phyloP scores from a whole-genome alignment of 2,888 invertebrate species.

The Andricus curvator region DNA sequence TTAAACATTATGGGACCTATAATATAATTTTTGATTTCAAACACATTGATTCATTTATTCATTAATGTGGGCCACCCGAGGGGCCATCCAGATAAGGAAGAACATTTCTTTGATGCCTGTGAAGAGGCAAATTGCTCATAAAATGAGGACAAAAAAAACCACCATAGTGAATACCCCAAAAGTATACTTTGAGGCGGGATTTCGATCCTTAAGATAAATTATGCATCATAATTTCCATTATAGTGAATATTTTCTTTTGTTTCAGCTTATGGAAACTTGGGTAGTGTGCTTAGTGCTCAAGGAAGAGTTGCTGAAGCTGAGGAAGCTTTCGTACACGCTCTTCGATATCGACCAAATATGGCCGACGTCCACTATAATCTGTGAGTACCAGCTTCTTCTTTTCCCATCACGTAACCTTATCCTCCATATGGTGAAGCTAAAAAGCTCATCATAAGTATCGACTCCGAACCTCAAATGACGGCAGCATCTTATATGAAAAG shows the following conservation, averaged over 20 bases:
- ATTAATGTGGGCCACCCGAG: no score
- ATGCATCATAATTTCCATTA: not conserved
- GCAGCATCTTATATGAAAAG: slow-evolving; percentile 10
- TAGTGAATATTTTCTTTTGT: slow-evolving; percentile 20
- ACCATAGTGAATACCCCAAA: no score
- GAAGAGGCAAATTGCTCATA: no score
- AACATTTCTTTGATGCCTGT: no score
- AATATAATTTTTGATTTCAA: no score
- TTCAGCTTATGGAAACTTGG: slow-evolving; percentile 97
- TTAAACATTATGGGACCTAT: no score
- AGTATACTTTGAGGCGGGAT: no score
- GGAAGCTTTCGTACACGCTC: slow-evolving; percentile 93
- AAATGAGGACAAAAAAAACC: no score
- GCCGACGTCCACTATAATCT: slow-evolving; percentile 99
- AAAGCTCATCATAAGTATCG: slow-evolving; percentile 28
- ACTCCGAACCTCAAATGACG: not conserved
- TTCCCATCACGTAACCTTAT: not conserved
- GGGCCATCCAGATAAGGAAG: no score
- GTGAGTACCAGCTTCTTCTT: slow-evolving; percentile 84
- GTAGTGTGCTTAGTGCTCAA: slow-evolving; percentile 95
- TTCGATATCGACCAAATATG: slow-evolving; percentile 96
- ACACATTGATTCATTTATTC: no score
- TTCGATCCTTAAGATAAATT: not conserved
- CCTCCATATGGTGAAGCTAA: slow-evolving; percentile 26
- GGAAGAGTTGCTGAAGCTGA: slow-evolving; percentile 94